Evolutionary conservation across 2,888 invertebrate species (phyloP).

Genomic region (Tridacna crocea): DNA sequence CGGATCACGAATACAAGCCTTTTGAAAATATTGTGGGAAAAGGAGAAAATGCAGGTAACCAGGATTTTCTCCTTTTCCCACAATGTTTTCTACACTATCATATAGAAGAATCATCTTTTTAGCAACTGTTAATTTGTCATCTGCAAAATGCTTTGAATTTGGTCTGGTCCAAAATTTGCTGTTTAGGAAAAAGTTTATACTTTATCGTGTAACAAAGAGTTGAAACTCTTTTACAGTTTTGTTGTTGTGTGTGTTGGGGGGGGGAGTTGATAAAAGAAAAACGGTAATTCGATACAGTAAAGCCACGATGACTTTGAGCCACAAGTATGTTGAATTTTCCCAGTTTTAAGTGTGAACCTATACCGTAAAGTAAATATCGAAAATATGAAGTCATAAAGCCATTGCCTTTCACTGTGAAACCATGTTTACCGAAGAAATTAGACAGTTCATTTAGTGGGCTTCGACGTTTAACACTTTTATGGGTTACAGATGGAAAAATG

Average conservation of each 20-base stretch:
- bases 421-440: conserved; percentile 14
- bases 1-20: too few relatives aligned
- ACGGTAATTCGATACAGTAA: background rate
- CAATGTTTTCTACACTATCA: too few relatives aligned
- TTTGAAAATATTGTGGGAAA: too few relatives aligned
- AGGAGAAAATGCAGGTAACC: too few relatives aligned
- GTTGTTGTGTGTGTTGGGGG: background rate
- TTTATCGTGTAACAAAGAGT: too few relatives aligned
- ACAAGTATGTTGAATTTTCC: conserved; percentile 22
- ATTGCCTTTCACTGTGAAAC: background rate
- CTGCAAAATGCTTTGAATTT: too few relatives aligned
- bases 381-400: conserved; percentile 21
- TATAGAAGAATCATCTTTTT: too few relatives aligned
- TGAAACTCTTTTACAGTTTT: background rate
- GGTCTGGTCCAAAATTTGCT: too few relatives aligned
- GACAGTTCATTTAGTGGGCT: conserved; percentile 13
- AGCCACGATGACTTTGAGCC: background rate
- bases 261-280: background rate
- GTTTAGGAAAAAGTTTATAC: too few relatives aligned
- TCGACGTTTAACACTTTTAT: conserved; percentile 4
- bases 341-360: background rate
- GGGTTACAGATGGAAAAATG: background rate
- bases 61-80: too few relatives aligned
- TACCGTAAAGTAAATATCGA: conserved; percentile 10
- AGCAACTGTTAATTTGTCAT: too few relatives aligned